Evolutionary conservation across 2,113 vertebrate genomes (phyloP).

Genomic region (Tympanuchus pallidicinctus): DNA sequence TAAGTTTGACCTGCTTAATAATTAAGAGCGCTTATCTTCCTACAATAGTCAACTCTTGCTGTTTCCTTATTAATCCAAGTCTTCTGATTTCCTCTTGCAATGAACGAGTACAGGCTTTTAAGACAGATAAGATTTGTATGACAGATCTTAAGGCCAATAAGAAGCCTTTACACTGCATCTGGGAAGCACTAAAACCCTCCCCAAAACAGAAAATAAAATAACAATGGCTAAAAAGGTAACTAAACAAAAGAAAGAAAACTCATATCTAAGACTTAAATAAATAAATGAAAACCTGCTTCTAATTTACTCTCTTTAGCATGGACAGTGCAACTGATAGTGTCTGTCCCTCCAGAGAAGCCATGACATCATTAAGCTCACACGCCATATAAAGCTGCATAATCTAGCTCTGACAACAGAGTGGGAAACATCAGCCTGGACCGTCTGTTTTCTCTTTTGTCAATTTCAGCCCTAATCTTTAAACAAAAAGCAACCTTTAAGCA

Average conservation of each 20-base stretch:
- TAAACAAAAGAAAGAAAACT: background rate
- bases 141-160: background rate
- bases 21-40: slow-evolving; percentile 38
- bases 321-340: background rate
- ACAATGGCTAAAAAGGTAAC: background rate
- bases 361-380: rapidly evolving
- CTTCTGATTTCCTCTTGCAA: background rate
- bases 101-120: background rate
- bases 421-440: background rate
- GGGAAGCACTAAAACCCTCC: background rate
- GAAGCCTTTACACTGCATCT: background rate
- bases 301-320: background rate
- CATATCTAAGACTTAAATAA: background rate
- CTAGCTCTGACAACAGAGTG: background rate
- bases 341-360: background rate
- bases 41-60: background rate
- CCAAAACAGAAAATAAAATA: background rate
- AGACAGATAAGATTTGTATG: background rate
- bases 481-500: background rate
- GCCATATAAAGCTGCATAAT: background rate
- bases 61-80: background rate
- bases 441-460: background rate
- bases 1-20: background rate
- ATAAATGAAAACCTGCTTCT: background rate
- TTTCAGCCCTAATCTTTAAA: background rate